Base-by-base conservation (phyloP, 2,888 invertebrate species). In the Leptodirus hochenwartii region DNA sequence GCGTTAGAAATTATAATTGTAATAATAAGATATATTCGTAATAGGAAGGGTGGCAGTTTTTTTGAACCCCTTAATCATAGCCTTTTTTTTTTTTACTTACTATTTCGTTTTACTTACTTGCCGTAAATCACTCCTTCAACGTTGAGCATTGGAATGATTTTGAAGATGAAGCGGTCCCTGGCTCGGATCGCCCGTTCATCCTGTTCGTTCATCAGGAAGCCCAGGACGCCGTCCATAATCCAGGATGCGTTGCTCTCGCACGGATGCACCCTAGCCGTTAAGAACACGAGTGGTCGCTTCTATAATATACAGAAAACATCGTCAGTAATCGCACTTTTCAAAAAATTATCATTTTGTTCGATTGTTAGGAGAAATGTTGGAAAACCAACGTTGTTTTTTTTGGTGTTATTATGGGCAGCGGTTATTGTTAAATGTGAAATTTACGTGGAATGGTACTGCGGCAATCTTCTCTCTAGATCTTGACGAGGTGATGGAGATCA, bases 191-290 rank as follows among this genome's bases (percentile, higher is more conserved):
- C 72, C 9, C 59, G 54, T 2, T 58, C 44, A 5, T 66, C 56
- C 43, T 61, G 59, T 5, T 65, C 56, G 44, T 61, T 59, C 25
- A 80, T 53, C 32, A 84, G 56, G 41, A 62, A 69, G 31, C 68
- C 62, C 30, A 84, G 55, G 1, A 75, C 72, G 4, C 81, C 85
- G 50, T 80, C 76, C 78, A 87, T 81, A 35, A 84, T 74, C 82
- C 82, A 87, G 1, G 81, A 81, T 5, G 84, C 67, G 53, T 85
- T 87, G 49, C 78, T 78, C 55, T 87, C 87, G 1, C 84, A 82
- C 1, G 87, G 85, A 59, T 87, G 87, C 5, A 87, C 84, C 38
- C 85, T 63, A 0, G 76, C 69, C 5, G 78, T 72, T 28, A 87
- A 59, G 47, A 84, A 75, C 38, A 85, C 57, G 39, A 74, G 59